Evolutionary conservation across 2,113 vertebrate species (phyloP), one percentile per base, ranked within the genome.

Genomic region (Rhinoderma darwinii): DNA sequence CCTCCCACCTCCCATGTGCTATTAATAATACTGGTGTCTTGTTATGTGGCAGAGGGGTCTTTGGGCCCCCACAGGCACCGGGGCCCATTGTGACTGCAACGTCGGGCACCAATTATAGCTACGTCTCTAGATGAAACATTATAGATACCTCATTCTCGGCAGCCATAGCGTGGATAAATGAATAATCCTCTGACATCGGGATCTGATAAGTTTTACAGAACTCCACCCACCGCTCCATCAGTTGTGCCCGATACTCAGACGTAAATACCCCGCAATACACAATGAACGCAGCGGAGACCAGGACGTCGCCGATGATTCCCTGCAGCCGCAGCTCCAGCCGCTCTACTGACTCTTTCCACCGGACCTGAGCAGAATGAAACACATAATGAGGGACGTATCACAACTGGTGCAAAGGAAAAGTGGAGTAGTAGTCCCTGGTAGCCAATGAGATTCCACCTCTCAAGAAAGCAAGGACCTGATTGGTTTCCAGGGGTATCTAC

Each of bases 341-440:
- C 15, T 82, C 20, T 25, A 90, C 61, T 4, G 70, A 89, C 77
- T 92, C 89, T 77, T 93, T 89, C 94, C 94, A 94, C 72, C 88
- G 91, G 22, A 32, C 88, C 94, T 94, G 89, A 86, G 39, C 8
- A 41, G 30, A 14, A 74, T 15, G 11, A 63, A 63, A 27, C 0
- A 10, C n/a, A n/a, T 22, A 54, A 22, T 22, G 37, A 25, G 39
- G 30, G 37, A 41, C 9, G 72, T 4, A 41, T 7, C 15, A 18
- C 68, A 39, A 7, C n/a, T n/a, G n/a, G n/a, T n/a, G n/a, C n/a
- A n/a, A n/a, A n/a, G n/a, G n/a, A n/a, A n/a, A n/a, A n/a, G n/a
- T n/a, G n/a, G n/a, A n/a, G n/a, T n/a, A n/a, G n/a, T n/a, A n/a
- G n/a, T n/a, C 51, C 15, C n/a, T n/a, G n/a, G n/a, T n/a, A n/a